Evolutionary conservation across 2,888 invertebrate genomes (phyloP).

Genomic region (Capitulum mitella): DNA sequence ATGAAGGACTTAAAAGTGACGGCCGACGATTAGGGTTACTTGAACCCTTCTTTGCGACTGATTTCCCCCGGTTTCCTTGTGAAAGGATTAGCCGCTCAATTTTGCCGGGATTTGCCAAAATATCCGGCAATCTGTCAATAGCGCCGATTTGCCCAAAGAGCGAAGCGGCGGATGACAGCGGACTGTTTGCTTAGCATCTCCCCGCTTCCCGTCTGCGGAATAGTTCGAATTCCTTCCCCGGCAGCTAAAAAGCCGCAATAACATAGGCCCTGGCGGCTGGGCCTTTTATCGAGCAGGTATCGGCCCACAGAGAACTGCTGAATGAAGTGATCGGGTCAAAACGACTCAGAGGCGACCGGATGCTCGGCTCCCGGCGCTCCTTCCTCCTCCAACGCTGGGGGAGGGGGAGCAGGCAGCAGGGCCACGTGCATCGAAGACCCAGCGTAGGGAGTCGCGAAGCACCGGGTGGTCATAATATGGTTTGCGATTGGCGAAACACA

Average conservation of each 20-base stretch:
- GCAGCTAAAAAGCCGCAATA: not conserved
- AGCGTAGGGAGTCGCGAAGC: not conserved
- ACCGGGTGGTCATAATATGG: not conserved
- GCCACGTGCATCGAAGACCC: no score
- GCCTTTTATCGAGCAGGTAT: not conserved
- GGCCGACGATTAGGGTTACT: no score
- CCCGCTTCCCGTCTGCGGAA: not conserved
- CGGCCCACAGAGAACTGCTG: no score
- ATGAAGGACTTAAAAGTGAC: no score
- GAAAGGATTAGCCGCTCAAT: not conserved
- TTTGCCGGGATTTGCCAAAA: slow-evolving; percentile 8
- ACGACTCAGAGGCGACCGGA: no score
- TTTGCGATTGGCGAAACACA: not conserved
- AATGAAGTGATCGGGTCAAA: no score
- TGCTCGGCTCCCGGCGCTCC: no score
- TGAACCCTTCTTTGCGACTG: no score
- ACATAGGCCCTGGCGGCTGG: not conserved
- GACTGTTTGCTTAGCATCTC: not conserved
- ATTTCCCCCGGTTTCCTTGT: not conserved
- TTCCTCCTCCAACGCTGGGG: no score
- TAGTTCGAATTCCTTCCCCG: not conserved
- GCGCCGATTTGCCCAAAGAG: not conserved
- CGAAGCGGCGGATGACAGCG: not conserved
- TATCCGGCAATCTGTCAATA: slow-evolving; percentile 9
- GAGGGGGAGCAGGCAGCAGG: not conserved